Conservation (phyloP, 2,888 invertebrate genomes). For the Brachyopa scutellaris region DNA sequence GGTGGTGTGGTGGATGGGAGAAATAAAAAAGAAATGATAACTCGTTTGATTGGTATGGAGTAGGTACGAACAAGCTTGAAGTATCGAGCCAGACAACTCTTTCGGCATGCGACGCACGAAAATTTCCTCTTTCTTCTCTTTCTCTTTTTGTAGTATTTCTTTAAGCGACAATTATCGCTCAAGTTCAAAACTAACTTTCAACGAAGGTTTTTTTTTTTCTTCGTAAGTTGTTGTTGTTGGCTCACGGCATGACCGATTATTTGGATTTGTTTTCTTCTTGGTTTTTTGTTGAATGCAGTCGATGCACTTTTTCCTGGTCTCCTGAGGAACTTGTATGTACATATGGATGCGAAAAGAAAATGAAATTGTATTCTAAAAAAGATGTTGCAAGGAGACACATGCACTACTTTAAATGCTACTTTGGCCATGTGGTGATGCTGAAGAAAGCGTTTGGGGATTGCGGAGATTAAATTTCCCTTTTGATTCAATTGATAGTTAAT, state of each 20-base stretch:
- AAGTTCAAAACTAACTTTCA: slow-evolving; percentile 70
- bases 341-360: slow-evolving; percentile 64
- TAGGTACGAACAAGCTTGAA: slow-evolving; percentile 35
- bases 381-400: slow-evolving; percentile 60
- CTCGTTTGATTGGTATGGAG: slow-evolving; percentile 55
- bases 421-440: slow-evolving; percentile 48
- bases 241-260: slow-evolving; percentile 41
- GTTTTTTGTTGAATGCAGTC: slow-evolving; percentile 48
- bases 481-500: slow-evolving; percentile 36
- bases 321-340: slow-evolving; percentile 13
- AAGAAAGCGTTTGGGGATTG: slow-evolving; percentile 51
- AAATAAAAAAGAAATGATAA: slow-evolving; percentile 51
- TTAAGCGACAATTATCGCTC: slow-evolving; percentile 54
- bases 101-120: slow-evolving; percentile 41
- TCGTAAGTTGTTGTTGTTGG: slow-evolving; percentile 34
- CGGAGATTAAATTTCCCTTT: slow-evolving; percentile 64
- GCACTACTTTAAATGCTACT: slow-evolving; percentile 65
- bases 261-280: slow-evolving; percentile 36
- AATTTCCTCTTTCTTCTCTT: slow-evolving; percentile 55
- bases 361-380: slow-evolving; percentile 53
- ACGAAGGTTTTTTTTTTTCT: slow-evolving; percentile 26
- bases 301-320: slow-evolving; percentile 57
- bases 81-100: slow-evolving; percentile 55
- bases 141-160: slow-evolving; percentile 18
- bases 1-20: slow-evolving; percentile 14